These are phyloP conservation scores for Camponotus vicinus DNA, from an alignment of 1,140 invertebrate species.

Conservation along the genomic window DNA sequence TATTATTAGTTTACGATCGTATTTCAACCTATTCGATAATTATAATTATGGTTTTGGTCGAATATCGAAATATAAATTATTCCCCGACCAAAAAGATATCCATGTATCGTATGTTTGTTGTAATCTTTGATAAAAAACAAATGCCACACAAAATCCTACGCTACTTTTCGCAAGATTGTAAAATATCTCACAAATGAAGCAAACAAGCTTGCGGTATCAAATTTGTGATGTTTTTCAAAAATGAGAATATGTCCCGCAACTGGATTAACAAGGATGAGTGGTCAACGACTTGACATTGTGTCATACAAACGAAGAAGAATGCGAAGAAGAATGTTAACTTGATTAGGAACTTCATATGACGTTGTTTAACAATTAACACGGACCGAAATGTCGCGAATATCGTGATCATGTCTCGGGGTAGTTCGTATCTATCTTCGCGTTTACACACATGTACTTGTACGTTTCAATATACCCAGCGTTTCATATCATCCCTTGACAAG, in stretches of 20 bases:
- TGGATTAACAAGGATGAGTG: conserved; percentile 41
- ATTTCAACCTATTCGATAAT: conserved; percentile 28
- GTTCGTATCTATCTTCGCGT: conserved; percentile 2
- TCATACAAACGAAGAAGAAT: conserved; percentile 19
- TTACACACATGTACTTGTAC: not conserved
- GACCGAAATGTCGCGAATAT: conserved; percentile 23
- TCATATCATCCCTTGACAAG: conserved; percentile 11
- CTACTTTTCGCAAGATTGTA: not conserved
- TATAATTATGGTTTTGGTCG: conserved; percentile 3
- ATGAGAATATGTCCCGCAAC: not conserved
- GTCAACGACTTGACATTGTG: conserved; percentile 21
- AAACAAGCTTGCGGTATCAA: conserved; percentile 4
- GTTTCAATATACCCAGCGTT: not conserved
- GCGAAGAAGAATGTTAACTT: not conserved
- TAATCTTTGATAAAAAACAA: conserved; percentile 36
- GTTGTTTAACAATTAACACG: conserved; percentile 39
- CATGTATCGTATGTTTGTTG: not conserved
- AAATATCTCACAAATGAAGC: conserved; percentile 20
- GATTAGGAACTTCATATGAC: not conserved
- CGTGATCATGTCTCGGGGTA: not conserved
- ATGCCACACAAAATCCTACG: conserved; percentile 1
- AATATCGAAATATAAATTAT: conserved; percentile 39
- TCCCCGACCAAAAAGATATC: conserved; percentile 16
- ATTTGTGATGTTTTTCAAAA: conserved; percentile 25
- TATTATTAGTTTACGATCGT: conserved; percentile 49